Conservation (phyloP, 2,797 vertebrate genomes). For the Hydrocynus forskahlii region DNA sequence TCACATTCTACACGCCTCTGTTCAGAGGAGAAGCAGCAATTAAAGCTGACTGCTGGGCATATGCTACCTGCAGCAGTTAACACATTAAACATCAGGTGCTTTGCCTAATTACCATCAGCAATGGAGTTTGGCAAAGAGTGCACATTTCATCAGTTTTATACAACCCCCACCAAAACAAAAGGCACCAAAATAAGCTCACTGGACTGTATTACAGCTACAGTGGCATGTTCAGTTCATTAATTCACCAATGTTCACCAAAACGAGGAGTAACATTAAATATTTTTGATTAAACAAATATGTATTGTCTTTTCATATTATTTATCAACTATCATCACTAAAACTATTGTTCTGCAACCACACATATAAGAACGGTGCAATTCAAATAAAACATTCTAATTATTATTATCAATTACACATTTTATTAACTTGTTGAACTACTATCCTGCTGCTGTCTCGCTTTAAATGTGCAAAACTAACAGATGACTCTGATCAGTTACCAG, state of each 20-base stretch:
- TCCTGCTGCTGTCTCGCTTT: no score
- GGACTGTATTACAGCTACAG: not conserved
- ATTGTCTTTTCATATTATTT: no score
- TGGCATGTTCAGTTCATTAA: not conserved
- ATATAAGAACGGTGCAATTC: no score
- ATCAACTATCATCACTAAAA: no score
- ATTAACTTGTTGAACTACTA: no score
- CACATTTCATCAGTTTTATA: conserved; percentile 55
- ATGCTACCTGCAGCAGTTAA: conserved; percentile 67
- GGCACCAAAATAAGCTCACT: not conserved
- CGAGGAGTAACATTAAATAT: not conserved
- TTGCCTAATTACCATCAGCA: conserved; percentile 67
- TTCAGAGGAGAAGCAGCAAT: conserved; percentile 64
- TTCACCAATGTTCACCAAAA: not conserved
- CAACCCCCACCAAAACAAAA: conserved; percentile 5
- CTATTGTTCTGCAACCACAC: no score
- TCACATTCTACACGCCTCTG: conserved; percentile 57
- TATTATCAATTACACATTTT: no score
- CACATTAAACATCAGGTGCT: conserved; percentile 71
- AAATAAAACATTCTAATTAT: no score
- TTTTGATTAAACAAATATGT: no score
- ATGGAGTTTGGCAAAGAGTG: conserved; percentile 46
- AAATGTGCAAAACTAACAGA: no score
- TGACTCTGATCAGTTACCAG: no score
- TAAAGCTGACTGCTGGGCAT: conserved; percentile 65